Percentiles rank a stretch among this genome's conserved stretches.
phyloP scores from a whole-genome alignment of 2,888 invertebrate genomes.

The Megaustenia siamemsis region DNA sequence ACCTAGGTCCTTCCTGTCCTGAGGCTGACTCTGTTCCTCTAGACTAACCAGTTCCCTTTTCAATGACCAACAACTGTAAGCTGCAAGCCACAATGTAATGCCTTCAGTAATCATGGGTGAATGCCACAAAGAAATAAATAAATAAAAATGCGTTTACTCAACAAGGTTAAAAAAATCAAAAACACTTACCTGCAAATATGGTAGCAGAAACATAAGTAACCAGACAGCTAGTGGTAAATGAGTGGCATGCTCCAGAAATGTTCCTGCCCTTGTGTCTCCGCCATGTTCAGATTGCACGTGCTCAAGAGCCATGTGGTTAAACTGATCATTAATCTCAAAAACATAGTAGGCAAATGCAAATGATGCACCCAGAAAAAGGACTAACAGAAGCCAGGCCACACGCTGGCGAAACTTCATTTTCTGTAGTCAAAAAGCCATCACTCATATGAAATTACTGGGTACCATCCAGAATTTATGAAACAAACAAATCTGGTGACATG shows the following conservation, averaged over 20 bases:
- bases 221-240: conserved; percentile 74
- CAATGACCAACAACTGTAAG: too few species aligned
- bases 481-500: neutral
- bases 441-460: neutral
- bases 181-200: conserved; percentile 68
- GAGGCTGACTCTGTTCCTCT: too few species aligned
- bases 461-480: neutral
- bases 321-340: conserved; percentile 76
- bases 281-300: conserved; percentile 67
- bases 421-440: conserved; percentile 12
- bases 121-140: neutral
- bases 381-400: conserved; percentile 74
- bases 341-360: conserved; percentile 75
- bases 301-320: conserved; percentile 74
- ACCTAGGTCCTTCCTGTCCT: too few species aligned
- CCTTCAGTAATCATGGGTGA: too few species aligned
- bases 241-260: conserved; percentile 66
- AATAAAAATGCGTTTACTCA: too few species aligned
- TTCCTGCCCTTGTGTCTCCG: conserved; percentile 46
- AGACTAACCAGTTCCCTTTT: too few species aligned
- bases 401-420: conserved; percentile 78
- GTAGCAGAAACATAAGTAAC: conserved; percentile 69
- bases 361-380: conserved; percentile 68
- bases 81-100: too few species aligned
- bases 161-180: too few species aligned